Evolutionary conservation across 1,140 invertebrate genomes (phyloP).

Genomic region (Anthonomus grandis): DNA sequence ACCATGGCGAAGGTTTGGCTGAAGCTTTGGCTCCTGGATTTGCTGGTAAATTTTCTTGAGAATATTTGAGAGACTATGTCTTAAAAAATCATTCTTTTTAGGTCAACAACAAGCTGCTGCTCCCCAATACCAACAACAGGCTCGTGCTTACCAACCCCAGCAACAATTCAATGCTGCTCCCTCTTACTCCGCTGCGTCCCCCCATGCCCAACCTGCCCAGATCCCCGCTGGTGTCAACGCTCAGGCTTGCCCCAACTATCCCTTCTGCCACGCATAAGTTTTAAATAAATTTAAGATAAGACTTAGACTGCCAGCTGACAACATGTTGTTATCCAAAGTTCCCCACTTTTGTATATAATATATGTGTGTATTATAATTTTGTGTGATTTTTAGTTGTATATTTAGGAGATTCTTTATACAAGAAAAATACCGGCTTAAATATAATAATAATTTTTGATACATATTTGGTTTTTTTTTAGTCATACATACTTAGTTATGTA

Average conservation of each 20-base stretch:
- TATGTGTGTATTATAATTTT: constrained; percentile 9
- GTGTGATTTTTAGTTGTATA: constrained; percentile 24
- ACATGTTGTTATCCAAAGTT: constrained; percentile 37
- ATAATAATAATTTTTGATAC: no score
- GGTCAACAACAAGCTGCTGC: constrained; percentile 15
- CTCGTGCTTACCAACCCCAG: constrained; percentile 11
- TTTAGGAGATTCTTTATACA: constrained; percentile 21
- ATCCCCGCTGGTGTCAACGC: constrained; percentile 55
- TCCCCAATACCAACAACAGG: constrained; percentile 19
- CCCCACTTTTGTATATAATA: constrained; percentile 8
- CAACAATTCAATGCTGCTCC: constrained; percentile 25
- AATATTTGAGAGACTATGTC: not conserved
- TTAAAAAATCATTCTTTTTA: constrained; percentile 3
- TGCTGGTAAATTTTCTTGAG: constrained; percentile 15
- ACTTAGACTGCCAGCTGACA: constrained; percentile 41
- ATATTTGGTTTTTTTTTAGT: no score
- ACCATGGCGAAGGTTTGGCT: constrained; percentile 51
- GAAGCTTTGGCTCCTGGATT: constrained; percentile 45
- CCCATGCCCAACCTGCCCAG: constrained; percentile 39
- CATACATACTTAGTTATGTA: no score
- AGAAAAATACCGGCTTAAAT: constrained; percentile 24
- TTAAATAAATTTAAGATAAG: constrained; percentile 9
- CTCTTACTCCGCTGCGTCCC: constrained; percentile 15
- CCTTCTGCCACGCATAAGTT: constrained; percentile 50
- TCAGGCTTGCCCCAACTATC: constrained; percentile 58